Evolutionary conservation across 2,797 vertebrate genomes (phyloP).

Genomic region (Pseudotriccus pelzelni): DNA sequence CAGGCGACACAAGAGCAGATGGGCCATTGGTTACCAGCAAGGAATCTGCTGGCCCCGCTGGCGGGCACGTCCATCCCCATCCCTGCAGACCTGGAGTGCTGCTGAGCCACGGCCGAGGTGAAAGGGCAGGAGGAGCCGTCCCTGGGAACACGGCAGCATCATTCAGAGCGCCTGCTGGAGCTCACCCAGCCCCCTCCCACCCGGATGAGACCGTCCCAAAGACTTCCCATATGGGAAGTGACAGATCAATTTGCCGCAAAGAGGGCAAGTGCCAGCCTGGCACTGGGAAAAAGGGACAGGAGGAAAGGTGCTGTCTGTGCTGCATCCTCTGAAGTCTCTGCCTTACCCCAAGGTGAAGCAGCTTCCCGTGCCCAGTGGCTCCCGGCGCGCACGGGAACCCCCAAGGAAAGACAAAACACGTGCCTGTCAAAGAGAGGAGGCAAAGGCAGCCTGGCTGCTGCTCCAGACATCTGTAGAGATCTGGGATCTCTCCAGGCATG

Average conservation of each 20-base stretch:
- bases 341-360: fast-evolving
- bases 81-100: background rate
- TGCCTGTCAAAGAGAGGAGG: background rate
- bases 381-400: background rate
- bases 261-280: background rate
- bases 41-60: background rate
- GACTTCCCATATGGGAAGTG: fast-evolving
- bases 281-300: background rate
- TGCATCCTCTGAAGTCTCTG: background rate
- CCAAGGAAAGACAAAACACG: fast-evolving
- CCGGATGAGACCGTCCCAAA: background rate
- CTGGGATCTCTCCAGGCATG: background rate
- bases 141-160: fast-evolving
- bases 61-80: fast-evolving
- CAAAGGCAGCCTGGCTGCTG: background rate
- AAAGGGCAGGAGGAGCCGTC: background rate
- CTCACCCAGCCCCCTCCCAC: background rate
- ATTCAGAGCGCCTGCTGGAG: fast-evolving
- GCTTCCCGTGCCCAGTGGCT: background rate
- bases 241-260: background rate
- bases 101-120: background rate
- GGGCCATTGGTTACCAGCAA: fast-evolving
- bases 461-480: background rate
- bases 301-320: background rate
- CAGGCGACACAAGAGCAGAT: background rate